A percentile compares a stretch with the other conserved stretches of the same genome.
Evolutionary conservation across 2,113 vertebrate species (phyloP).

Genomic region (Elephas maximus): DNA sequence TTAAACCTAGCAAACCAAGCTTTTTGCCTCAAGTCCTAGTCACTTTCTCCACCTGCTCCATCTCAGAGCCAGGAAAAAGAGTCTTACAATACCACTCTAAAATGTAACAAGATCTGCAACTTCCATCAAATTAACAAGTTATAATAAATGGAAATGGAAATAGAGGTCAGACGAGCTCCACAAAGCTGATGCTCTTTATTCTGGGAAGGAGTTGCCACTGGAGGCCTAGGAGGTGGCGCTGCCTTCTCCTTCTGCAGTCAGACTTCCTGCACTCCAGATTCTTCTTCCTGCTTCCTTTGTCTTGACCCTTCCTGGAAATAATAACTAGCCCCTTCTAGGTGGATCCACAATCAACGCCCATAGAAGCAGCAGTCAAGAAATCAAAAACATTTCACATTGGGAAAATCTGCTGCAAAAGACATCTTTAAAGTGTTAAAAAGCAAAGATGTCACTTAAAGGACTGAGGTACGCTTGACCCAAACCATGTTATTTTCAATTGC

Average conservation of each 20-base stretch:
- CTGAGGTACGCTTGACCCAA: too few relatives aligned
- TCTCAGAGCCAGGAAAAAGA: not conserved
- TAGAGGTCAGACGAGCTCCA: not conserved
- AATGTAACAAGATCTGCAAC: not conserved
- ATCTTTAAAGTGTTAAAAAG: too few relatives aligned
- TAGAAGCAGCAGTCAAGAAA: too few relatives aligned
- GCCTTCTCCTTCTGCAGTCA: not conserved
- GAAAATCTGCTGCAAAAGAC: too few relatives aligned
- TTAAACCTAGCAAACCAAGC: not conserved
- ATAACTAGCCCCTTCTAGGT: not conserved
- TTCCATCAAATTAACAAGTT: not conserved
- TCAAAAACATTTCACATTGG: too few relatives aligned
- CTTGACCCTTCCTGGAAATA: not conserved
- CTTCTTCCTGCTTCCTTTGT: not conserved
- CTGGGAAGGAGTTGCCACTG: not conserved
- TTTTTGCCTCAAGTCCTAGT: constrained; percentile 38
- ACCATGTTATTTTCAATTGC: too few relatives aligned
- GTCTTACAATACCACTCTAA: not conserved
- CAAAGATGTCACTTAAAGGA: too few relatives aligned
- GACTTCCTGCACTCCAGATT: not conserved
- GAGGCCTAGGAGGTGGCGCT: not conserved
- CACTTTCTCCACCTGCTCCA: not conserved
- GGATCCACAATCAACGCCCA: too few relatives aligned
- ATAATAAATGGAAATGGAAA: not conserved
- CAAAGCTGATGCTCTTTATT: not conserved